These are phyloP conservation scores for Nycteola revayana DNA, from an alignment of 2,888 invertebrate genomes.

Conservation along the genomic window DNA sequence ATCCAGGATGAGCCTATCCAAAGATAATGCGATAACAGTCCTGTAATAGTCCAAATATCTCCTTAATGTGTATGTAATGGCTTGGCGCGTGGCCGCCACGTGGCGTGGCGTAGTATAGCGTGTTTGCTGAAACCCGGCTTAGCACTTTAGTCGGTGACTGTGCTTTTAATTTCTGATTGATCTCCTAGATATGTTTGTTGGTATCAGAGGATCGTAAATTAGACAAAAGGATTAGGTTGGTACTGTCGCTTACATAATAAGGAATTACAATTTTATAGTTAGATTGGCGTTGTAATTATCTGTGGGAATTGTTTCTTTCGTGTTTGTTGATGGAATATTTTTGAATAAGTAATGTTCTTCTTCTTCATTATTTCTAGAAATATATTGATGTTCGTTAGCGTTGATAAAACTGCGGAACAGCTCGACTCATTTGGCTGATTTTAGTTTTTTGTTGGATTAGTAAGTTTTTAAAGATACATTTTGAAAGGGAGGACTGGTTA, in stretches of 20 bases:
- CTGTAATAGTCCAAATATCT: conserved; percentile 69
- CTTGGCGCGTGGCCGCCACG: conserved; percentile 57
- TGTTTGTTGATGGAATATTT: too few species aligned
- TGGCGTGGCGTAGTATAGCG: conserved; percentile 21
- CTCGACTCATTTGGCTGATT: too few species aligned
- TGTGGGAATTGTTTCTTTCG: not conserved
- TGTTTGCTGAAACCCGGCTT: conserved; percentile 59
- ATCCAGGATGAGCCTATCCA: conserved; percentile 58
- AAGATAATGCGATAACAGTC: conserved; percentile 73
- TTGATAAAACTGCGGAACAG: too few species aligned
- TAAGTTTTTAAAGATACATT: too few species aligned
- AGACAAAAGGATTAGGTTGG: conserved; percentile 56
- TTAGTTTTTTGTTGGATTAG: too few species aligned
- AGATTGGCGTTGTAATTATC: too few species aligned
- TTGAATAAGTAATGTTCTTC: too few species aligned
- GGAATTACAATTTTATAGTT: conserved; percentile 25
- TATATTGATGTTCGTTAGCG: too few species aligned
- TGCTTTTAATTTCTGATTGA: conserved; percentile 75
- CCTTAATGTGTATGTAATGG: conserved; percentile 71
- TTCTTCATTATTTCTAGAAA: too few species aligned
- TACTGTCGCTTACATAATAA: conserved; percentile 29
- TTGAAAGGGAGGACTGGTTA: too few species aligned
- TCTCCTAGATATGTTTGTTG: conserved; percentile 53
- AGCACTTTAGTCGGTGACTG: conserved; percentile 65
- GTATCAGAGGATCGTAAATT: conserved; percentile 57